These are phyloP conservation scores for Pomacea canaliculata DNA, from an alignment of 2,888 invertebrate species.

Conservation along the genomic window DNA sequence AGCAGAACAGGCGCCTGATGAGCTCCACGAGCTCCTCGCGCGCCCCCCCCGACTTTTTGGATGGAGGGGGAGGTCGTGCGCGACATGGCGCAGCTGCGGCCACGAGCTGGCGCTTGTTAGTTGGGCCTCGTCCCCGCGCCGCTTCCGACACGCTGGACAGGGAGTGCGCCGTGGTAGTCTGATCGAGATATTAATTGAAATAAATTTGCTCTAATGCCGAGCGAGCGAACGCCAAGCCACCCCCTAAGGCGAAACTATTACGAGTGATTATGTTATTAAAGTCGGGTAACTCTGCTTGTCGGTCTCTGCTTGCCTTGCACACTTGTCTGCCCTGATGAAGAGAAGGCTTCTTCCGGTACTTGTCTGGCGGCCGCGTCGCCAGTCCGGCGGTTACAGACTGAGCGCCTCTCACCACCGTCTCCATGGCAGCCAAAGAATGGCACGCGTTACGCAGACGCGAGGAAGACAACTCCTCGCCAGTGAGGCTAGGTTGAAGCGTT, in stretches of 20 bases:
- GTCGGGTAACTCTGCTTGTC: constrained; percentile 23
- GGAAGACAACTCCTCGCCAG: too few species aligned
- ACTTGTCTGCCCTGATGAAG: constrained; percentile 8
- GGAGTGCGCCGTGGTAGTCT: constrained; percentile 14
- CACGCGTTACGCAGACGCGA: too few species aligned
- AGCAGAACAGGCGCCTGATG: too few species aligned
- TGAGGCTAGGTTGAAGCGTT: too few species aligned
- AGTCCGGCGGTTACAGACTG: neutral
- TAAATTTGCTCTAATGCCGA: constrained; percentile 28
- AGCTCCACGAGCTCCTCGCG: too few species aligned
- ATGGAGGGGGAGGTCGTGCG: neutral
- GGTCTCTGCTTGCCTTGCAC: neutral
- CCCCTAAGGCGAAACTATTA: constrained; percentile 33
- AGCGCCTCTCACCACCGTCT: too few species aligned
- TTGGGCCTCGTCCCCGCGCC: neutral
- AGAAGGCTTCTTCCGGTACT: neutral
- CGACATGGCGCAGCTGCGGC: constrained; percentile 24
- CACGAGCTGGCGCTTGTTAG: constrained; percentile 27
- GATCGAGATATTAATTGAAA: constrained; percentile 34
- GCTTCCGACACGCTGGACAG: constrained; percentile 25
- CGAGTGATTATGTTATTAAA: constrained; percentile 35
- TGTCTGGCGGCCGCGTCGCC: neutral
- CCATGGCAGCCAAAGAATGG: too few species aligned
- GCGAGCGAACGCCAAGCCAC: constrained; percentile 17
- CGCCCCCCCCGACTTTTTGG: too few species aligned